These are phyloP conservation scores for Cephus rjabovi DNA, from an alignment of 2,888 invertebrate species.

Conservation along the genomic window DNA sequence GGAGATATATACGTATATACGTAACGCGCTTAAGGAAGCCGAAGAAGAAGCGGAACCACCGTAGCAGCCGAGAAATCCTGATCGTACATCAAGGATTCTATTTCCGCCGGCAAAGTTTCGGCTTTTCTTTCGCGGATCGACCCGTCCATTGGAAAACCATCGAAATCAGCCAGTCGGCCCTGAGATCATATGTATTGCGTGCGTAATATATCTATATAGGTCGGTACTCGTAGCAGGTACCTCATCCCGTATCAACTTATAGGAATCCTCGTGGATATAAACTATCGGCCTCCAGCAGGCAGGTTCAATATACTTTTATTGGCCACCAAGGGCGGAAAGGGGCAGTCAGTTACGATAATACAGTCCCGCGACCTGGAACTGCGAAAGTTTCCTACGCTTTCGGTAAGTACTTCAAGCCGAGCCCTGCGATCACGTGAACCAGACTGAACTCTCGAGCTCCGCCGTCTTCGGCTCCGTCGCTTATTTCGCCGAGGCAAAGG, in stretches of 20 bases:
- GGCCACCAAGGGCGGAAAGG: constrained; percentile 9
- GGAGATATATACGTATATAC: too few species aligned
- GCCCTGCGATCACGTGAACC: too few species aligned
- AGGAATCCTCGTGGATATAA: constrained; percentile 16
- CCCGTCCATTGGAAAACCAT: too few species aligned
- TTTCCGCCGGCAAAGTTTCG: too few species aligned
- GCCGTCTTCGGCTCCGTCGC: not conserved
- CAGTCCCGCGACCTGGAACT: constrained; percentile 6
- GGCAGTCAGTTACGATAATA: constrained; percentile 24
- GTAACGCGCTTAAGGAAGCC: too few species aligned
- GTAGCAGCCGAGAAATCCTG: too few species aligned
- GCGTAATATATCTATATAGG: not conserved
- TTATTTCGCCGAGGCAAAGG: not conserved
- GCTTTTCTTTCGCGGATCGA: too few species aligned
- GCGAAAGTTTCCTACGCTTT: constrained; percentile 7
- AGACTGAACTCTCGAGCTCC: not conserved
- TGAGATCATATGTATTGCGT: too few species aligned
- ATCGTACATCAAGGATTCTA: too few species aligned
- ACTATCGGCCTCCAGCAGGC: constrained; percentile 18
- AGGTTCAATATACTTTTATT: constrained; percentile 47
- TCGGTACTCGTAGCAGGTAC: not conserved
- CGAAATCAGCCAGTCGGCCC: too few species aligned
- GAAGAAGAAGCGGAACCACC: too few species aligned
- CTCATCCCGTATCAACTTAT: not conserved
- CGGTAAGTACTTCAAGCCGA: constrained; percentile 8